Base-by-base conservation (phyloP, 2,797 vertebrate genomes). In the Microctenopoma lineatum region DNA sequence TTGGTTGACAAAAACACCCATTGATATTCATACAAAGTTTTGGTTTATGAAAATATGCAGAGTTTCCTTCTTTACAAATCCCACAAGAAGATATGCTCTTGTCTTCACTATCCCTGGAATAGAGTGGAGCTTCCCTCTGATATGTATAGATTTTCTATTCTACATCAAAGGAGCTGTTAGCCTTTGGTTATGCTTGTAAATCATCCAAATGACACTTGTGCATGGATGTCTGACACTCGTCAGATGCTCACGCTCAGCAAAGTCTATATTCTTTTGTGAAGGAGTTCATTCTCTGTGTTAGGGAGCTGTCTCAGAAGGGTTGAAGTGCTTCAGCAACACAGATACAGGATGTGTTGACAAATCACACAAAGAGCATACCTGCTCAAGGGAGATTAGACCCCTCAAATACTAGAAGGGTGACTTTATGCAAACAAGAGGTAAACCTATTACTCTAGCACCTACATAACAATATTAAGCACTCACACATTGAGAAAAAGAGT, bases 181-280 rank as follows among this genome's bases (percentile, higher is more conserved):
- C 77, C 70, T 62, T 65, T 77, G 81, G 86, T 90, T 88, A 77
- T 77, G 73, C 81, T 87, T 87, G 83, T 83, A 86, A 91, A 91
- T 92, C 86, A 88, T 66, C 77, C 61, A 80, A 84, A 84, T 91
- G 91, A 88, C 87, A 89, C 71, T 80, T 61, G 71, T 56, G 71
- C 59, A 25, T 62, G 61, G 66, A 87, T 76, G 80, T 84, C 80
- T 88, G 80, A 85, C 84, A 86, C 74, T 70, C 67, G 58, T 89
- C 83, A 79, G 54, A 82, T 61, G 70, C 76, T 59, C 47, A 11
- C 15, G 55, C 63, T 67, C 53, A 2, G 58, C 73, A 72, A 80
- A 83, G 63, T 88, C 84, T 84, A 41, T 89, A 81, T 84, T 81
- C 79, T 83, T 86, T 81, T 77, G 53, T 73, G 52, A 54, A 59